Evolutionary conservation across 2,888 invertebrate species (phyloP).

Genomic region (Tetragnatha montana): DNA sequence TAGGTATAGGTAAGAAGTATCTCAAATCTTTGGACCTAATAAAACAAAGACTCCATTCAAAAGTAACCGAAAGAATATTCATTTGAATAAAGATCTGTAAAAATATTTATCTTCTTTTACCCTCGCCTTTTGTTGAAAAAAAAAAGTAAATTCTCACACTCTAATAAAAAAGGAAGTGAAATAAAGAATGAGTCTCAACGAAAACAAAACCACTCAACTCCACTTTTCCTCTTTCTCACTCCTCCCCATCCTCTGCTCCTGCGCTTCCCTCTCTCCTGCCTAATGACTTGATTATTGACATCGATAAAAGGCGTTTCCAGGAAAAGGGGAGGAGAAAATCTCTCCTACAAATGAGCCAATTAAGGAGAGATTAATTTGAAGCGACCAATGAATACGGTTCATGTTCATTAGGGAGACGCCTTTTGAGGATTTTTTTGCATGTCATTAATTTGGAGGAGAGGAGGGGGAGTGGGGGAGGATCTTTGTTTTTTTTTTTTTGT

Average conservation of each 20-base stretch:
- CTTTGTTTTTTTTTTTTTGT: conserved; percentile 27
- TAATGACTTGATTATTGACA: conserved; percentile 68
- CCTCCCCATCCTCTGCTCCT: conserved; percentile 21
- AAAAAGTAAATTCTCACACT: neutral
- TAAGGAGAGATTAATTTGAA: conserved; percentile 62
- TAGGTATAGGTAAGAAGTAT: no score
- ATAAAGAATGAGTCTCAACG: conserved; percentile 22
- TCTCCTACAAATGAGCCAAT: conserved; percentile 63
- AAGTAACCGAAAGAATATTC: neutral
- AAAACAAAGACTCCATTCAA: neutral
- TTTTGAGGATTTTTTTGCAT: conserved; percentile 53
- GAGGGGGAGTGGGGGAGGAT: neutral
- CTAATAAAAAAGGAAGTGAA: neutral
- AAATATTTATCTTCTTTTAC: neutral
- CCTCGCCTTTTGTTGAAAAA: neutral
- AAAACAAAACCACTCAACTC: conserved; percentile 47
- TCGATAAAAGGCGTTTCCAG: conserved; percentile 66
- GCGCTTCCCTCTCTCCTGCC: conserved; percentile 22
- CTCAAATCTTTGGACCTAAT: neutral
- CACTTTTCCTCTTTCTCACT: neutral
- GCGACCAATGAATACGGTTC: conserved; percentile 59
- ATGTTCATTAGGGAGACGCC: conserved; percentile 68
- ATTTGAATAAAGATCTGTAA: neutral
- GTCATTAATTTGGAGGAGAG: conserved; percentile 57
- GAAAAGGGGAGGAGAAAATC: conserved; percentile 48